A percentile compares a stretch with the other conserved stretches of the same genome.
These are phyloP conservation scores for Capromys pilorides DNA, from an alignment of 2,797 vertebrate species.

Conservation along the genomic window DNA sequence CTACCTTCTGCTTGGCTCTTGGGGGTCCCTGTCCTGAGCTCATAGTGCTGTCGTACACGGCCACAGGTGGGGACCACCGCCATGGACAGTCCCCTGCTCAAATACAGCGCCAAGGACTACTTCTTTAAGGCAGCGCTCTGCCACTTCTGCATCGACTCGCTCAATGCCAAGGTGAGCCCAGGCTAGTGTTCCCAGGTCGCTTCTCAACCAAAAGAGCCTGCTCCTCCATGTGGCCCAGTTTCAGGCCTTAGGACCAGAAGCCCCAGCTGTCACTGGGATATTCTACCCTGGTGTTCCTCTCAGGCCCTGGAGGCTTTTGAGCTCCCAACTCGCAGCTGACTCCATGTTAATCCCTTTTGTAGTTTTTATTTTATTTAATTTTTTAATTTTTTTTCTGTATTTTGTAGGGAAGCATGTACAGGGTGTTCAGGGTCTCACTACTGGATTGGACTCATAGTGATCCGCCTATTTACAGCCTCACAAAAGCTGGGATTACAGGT, in stretches of 20 bases:
- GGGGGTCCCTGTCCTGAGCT: not conserved
- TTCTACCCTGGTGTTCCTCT: not conserved
- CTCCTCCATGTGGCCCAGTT: fast-evolving
- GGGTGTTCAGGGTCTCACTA: too few relatives aligned
- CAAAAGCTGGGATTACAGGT: too few relatives aligned
- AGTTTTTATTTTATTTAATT: not conserved
- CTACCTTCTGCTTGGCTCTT: not conserved
- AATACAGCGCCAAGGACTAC: constrained; percentile 95
- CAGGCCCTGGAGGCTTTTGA: not conserved
- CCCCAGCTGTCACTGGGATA: fast-evolving
- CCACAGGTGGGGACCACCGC: constrained; percentile 91
- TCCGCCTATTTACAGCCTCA: too few relatives aligned
- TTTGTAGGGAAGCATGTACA: too few relatives aligned
- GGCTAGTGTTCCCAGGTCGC: not conserved
- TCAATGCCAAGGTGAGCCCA: constrained; percentile 91
- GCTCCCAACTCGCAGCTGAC: not conserved
- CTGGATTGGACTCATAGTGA: too few relatives aligned
- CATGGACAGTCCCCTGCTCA: constrained; percentile 95
- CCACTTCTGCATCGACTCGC: constrained; percentile 95
- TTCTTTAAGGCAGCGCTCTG: constrained; percentile 95
- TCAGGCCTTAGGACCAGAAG: fast-evolving
- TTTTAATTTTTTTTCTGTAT: too few relatives aligned
- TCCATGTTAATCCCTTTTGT: not conserved
- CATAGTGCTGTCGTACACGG: not conserved
- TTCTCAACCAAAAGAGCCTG: fast-evolving